Evolutionary conservation across 2,113 vertebrate species (phyloP).

Genomic region (Ciconia maguari): DNA sequence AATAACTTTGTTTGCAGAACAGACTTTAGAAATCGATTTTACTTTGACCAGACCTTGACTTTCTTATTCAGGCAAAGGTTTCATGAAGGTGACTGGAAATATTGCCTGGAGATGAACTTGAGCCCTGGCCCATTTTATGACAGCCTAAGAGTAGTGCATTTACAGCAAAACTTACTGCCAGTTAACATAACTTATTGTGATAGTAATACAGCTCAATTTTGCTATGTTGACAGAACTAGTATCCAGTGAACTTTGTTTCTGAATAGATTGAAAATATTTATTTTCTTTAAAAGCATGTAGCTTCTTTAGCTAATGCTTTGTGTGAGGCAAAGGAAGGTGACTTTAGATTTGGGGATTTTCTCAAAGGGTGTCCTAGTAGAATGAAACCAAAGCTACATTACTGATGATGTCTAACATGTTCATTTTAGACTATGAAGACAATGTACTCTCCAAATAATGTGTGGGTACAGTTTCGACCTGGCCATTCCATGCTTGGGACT

Average conservation of each 20-base stretch:
- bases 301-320: neutral
- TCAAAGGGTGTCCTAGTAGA: neutral
- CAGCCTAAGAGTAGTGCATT: neutral
- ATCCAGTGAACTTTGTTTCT: neutral
- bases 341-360: neutral
- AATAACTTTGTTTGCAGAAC: neutral
- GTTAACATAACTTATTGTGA: neutral
- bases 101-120: neutral
- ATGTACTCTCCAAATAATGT: constrained; percentile 35
- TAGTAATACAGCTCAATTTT: neutral
- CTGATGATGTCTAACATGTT: neutral
- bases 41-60: neutral
- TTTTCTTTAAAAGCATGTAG: neutral
- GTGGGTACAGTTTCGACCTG: constrained; percentile 62
- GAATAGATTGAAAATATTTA: neutral
- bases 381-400: neutral
- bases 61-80: neutral
- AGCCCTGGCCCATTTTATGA: neutral
- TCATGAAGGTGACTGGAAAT: neutral
- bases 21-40: neutral
- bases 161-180: neutral
- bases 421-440: constrained; percentile 43
- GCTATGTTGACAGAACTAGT: neutral
- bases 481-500: neutral
- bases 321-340: neutral